Base-by-base conservation (phyloP, 2,888 invertebrate genomes). In the Zygothrica quintamaculata region DNA sequence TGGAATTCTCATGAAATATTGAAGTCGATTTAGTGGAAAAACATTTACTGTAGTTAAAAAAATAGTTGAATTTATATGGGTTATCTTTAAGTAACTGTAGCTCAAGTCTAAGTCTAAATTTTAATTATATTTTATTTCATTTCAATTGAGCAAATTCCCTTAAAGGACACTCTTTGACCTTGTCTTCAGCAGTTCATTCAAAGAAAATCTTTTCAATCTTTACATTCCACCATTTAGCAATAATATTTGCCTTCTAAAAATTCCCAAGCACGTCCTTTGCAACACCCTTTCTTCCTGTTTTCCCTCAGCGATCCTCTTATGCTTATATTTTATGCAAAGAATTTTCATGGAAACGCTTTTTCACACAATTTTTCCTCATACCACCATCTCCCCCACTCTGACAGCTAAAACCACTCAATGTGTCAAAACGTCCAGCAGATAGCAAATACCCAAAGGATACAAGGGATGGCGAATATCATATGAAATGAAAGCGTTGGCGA, bases 381-480 rank as follows among this genome's bases (percentile, higher is more conserved):
- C n/a, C n/a, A n/a, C n/a, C n/a, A n/a, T n/a, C n/a, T n/a, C n/a
- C 18, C 26, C 33, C 44, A 22, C n/a, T 37, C 66, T 77, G 78
- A 71, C 81, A 81, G 62, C 81, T 68, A 58, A 81, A 69, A 68
- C 75, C 77, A 78, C 78, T 78, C 75, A 74, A 81, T 68, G 55
- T 81, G 75, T 74, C 77, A 80, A 77, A 78, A 74, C 52, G 60
- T 16, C 46, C 58, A 46, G 16, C 55, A 39, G 64, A 57, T 40
- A 51, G 42, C 53, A 31, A 26, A 26, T 12, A 15, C 25, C 6
- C 15, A 12, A 9, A 12, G 47, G 6, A 8, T 13, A 6, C 11
- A 11, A 12, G 12, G 15, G 33, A 12, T 8, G 9, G 52, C 3
- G 6, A 31, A 18, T 39, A 57, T 48, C 52, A 43, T 37, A 39